Conservation (phyloP, 2,888 invertebrate species). For the Phyto melanocephala region DNA sequence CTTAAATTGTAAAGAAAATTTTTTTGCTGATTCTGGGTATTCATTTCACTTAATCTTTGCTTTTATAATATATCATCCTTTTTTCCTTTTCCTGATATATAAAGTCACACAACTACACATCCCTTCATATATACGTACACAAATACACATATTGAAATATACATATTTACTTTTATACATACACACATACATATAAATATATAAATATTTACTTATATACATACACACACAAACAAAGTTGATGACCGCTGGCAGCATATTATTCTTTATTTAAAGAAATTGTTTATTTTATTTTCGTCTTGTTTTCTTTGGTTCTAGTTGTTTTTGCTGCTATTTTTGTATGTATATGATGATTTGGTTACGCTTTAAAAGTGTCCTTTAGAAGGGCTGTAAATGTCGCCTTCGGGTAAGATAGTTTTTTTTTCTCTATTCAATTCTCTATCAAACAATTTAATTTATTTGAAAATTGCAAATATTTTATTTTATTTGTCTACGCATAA, state of each 20-base stretch:
- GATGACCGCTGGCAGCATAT: conserved; percentile 56
- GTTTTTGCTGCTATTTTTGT: background rate
- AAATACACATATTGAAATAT: too few relatives aligned
- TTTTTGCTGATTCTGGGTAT: conserved; percentile 4
- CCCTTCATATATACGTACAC: too few relatives aligned
- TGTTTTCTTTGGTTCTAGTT: conserved; percentile 3
- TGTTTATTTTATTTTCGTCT: conserved; percentile 23
- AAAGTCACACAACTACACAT: too few relatives aligned
- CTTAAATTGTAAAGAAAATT: conserved; percentile 14
- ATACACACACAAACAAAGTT: background rate
- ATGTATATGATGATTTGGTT: conserved; percentile 42
- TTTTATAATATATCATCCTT: background rate
- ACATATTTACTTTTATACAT: too few relatives aligned
- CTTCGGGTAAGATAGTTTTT: conserved; percentile 35
- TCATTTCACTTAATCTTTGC: conserved; percentile 2
- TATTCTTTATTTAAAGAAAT: conserved; percentile 25
- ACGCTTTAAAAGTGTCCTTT: conserved; percentile 38
- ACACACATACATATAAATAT: background rate
- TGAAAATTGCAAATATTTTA: conserved; percentile 8
- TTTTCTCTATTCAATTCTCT: conserved; percentile 31
- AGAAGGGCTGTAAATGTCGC: conserved; percentile 31
- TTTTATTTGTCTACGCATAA: conserved; percentile 23
- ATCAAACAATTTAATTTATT: conserved; percentile 37
- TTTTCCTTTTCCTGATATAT: too few relatives aligned
- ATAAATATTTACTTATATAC: too few relatives aligned